A percentile compares a stretch with the other conserved stretches of the same genome.
phyloP scores from a whole-genome alignment of 2,888 invertebrate genomes.

The Artemia sinica region DNA sequence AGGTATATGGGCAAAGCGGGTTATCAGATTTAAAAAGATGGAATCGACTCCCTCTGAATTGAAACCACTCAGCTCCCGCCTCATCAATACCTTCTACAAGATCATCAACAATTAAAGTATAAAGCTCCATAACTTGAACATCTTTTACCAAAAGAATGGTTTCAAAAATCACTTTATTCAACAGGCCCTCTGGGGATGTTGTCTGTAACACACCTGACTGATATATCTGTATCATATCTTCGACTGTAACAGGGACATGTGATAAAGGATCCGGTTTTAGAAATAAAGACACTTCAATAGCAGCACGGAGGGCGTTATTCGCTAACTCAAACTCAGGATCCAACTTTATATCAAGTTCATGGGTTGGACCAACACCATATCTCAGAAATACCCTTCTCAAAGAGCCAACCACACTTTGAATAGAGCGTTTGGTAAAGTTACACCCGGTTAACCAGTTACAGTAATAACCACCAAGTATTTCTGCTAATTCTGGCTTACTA shows the following conservation, averaged over 20 bases:
- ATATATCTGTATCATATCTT: not conserved
- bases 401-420: not conserved
- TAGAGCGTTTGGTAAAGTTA: not conserved
- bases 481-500: not conserved
- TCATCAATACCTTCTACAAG: not conserved
- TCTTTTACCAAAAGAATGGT: not conserved
- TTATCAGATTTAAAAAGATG: not conserved
- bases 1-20: not conserved
- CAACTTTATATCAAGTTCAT: not conserved
- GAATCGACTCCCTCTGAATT: slow-evolving; percentile 3
- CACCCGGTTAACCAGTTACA: not conserved
- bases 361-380: not conserved
- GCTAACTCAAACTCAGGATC: slow-evolving; percentile 7
- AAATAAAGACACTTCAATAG: not conserved
- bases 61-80: not conserved
- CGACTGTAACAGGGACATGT: not conserved
- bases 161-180: slow-evolving; percentile 6
- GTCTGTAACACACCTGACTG: slow-evolving; percentile 1
- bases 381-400: not conserved
- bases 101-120: not conserved
- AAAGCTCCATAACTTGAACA: not conserved
- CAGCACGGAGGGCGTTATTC: not conserved
- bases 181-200: not conserved
- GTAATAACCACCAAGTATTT: not conserved
- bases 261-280: not conserved